A percentile compares a stretch with the other conserved stretches of the same genome.
Evolutionary conservation across 1,140 invertebrate species (phyloP).

Genomic region (Drosophila sproati): DNA sequence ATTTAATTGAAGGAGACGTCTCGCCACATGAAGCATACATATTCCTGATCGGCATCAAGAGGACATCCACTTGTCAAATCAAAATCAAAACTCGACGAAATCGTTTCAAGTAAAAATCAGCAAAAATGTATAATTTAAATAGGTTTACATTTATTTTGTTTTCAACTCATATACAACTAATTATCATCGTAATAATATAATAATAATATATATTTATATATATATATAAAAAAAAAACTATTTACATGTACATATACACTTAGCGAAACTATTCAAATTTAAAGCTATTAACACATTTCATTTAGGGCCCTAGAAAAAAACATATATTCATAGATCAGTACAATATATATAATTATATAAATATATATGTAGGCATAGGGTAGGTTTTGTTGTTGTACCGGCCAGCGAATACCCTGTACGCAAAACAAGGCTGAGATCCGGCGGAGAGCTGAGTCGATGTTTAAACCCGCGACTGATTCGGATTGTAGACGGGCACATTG

Average conservation of each 20-base stretch:
- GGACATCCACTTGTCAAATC: too few relatives aligned
- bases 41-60: too few relatives aligned
- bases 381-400: not conserved
- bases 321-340: not conserved
- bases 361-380: too few relatives aligned
- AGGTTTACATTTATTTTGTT: conserved; percentile 17
- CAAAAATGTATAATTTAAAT: conserved; percentile 9
- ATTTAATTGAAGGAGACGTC: too few relatives aligned
- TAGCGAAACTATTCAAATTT: conserved; percentile 42
- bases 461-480: conserved; percentile 72
- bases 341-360: too few relatives aligned
- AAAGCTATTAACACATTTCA: conserved; percentile 81
- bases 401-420: not conserved
- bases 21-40: too few relatives aligned
- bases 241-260: conserved; percentile 26
- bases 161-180: conserved; percentile 1
- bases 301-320: conserved; percentile 38
- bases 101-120: too few relatives aligned
- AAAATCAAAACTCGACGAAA: not conserved
- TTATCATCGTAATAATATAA: conserved; percentile 11
- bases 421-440: not conserved
- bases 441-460: not conserved
- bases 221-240: conserved; percentile 26
- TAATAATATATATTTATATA: conserved; percentile 18
- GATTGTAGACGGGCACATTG: conserved; percentile 80